phyloP scores from a whole-genome alignment of 2,888 invertebrate species.

The Chloromyia formosa region DNA sequence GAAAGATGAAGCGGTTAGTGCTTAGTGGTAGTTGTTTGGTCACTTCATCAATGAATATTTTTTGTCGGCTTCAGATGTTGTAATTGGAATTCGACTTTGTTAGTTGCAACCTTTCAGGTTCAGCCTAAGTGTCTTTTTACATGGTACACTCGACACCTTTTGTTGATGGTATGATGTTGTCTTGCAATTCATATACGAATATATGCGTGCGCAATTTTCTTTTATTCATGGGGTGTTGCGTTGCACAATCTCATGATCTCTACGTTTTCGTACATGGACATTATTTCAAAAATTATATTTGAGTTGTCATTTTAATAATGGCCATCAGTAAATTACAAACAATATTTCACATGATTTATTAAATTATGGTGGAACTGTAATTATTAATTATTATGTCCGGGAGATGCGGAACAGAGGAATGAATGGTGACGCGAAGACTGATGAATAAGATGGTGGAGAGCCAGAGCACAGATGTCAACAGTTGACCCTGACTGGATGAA shows the following conservation, averaged over 20 bases:
- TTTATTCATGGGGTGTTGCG: not conserved
- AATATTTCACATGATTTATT: slow-evolving; percentile 30
- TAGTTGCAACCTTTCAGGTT: not conserved
- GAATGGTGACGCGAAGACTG: slow-evolving; percentile 4
- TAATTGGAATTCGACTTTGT: slow-evolving; percentile 33
- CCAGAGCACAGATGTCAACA: too few relatives aligned
- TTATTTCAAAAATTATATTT: not conserved
- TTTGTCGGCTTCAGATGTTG: slow-evolving; percentile 9
- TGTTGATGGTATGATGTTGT: not conserved
- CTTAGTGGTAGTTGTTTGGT: not conserved
- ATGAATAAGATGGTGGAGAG: slow-evolving; percentile 7
- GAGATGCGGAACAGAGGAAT: slow-evolving; percentile 21
- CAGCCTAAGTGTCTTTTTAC: not conserved
- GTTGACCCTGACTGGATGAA: too few relatives aligned
- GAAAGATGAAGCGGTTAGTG: slow-evolving; percentile 32
- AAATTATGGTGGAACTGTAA: slow-evolving; percentile 25
- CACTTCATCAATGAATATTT: slow-evolving; percentile 30
- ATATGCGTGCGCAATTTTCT: not conserved
- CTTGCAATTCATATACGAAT: not conserved
- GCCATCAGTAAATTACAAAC: slow-evolving; percentile 31
- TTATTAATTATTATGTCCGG: slow-evolving; percentile 13
- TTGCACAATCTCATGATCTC: slow-evolving; percentile 15
- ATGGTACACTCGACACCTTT: not conserved
- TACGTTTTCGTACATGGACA: not conserved
- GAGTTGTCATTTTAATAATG: slow-evolving; percentile 6